Percentiles rank a stretch among this genome's conserved stretches.
Evolutionary conservation across 2,113 vertebrate genomes (phyloP).

Genomic region (Meriones unguiculatus): DNA sequence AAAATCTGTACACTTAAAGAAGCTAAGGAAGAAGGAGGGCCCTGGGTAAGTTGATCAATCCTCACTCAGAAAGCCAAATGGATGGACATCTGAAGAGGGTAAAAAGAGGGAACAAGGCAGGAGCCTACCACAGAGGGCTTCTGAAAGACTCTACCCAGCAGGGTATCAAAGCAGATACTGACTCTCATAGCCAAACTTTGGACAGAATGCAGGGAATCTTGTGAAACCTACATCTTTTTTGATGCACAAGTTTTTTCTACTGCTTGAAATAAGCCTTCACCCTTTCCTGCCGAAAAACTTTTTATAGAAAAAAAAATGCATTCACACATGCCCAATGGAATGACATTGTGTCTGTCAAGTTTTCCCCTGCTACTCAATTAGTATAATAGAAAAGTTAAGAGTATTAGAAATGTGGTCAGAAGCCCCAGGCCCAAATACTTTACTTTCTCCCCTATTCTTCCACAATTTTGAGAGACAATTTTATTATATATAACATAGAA

Average conservation of each 20-base stretch:
- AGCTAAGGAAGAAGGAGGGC: too few relatives aligned
- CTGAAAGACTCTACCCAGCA: too few relatives aligned
- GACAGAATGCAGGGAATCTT: too few relatives aligned
- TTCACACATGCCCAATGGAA: neutral
- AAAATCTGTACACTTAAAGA: too few relatives aligned
- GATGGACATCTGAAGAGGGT: too few relatives aligned
- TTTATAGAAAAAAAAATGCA: neutral
- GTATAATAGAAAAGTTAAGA: slow-evolving; percentile 9
- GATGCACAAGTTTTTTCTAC: neutral
- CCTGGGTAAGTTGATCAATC: too few relatives aligned
- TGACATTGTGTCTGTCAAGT: neutral
- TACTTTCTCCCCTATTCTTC: neutral
- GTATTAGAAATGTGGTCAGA: neutral
- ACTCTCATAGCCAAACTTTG: too few relatives aligned
- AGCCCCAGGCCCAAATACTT: neutral
- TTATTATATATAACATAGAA: neutral
- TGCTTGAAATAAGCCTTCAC: neutral
- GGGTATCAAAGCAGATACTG: too few relatives aligned
- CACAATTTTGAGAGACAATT: neutral
- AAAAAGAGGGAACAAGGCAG: too few relatives aligned
- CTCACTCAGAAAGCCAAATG: too few relatives aligned
- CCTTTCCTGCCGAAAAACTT: neutral
- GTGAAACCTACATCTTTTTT: neutral
- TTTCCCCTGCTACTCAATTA: slow-evolving; percentile 33
- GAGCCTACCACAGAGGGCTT: too few relatives aligned